Evolutionary conservation across 2,888 invertebrate genomes (phyloP).

Genomic region (Desoria tigrina): DNA sequence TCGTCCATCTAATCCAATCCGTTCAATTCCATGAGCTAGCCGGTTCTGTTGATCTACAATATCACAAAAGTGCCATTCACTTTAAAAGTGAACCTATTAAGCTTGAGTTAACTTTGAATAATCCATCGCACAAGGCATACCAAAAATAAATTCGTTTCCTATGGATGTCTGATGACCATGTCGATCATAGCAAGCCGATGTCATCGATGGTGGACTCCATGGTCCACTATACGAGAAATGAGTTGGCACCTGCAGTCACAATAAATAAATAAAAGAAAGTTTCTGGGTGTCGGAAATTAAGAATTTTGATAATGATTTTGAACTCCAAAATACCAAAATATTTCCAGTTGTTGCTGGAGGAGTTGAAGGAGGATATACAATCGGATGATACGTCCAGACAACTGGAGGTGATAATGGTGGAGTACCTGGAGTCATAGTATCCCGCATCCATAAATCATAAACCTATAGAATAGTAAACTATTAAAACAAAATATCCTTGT

Average conservation of each 20-base stretch:
- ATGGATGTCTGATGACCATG: conserved; percentile 18
- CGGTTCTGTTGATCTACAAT: conserved; percentile 3
- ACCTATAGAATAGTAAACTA: conserved; percentile 23
- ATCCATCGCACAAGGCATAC: too few species aligned
- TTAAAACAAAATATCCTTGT: conserved; percentile 9
- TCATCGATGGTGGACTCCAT: conserved; percentile 45
- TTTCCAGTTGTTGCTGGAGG: conserved; percentile 36
- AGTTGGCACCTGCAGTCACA: conserved; percentile 16
- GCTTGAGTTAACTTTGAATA: too few species aligned
- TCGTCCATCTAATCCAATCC: conserved; percentile 5
- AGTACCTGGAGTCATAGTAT: conserved; percentile 33
- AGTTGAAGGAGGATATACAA: conserved; percentile 43
- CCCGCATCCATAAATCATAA: conserved; percentile 47
- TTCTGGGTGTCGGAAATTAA: neutral
- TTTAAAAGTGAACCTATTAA: too few species aligned
- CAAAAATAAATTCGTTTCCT: conserved; percentile 33
- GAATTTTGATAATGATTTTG: too few species aligned
- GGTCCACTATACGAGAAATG: conserved; percentile 24
- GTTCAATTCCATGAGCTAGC: conserved; percentile 5
- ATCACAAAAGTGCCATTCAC: neutral
- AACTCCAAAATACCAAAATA: too few species aligned
- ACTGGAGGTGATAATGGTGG: conserved; percentile 47
- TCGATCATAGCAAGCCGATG: conserved; percentile 37
- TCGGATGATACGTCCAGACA: conserved; percentile 50
- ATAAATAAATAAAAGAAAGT: neutral